Conservation (phyloP, 2,797 vertebrate species). For the Peromyscus nudipes region DNA sequence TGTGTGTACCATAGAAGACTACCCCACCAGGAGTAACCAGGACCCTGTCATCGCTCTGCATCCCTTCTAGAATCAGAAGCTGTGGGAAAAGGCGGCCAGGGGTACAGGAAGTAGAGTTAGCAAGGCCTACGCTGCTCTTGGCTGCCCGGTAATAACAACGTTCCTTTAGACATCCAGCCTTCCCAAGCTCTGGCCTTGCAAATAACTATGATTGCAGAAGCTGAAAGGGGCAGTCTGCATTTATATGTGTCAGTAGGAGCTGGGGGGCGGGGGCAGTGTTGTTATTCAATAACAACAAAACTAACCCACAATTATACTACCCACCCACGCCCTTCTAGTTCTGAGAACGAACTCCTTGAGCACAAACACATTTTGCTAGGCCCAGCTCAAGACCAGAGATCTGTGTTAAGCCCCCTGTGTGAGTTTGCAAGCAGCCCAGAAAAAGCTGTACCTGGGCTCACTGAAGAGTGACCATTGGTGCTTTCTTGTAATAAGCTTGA, state of each 20-base stretch:
- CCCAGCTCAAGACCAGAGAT: neutral
- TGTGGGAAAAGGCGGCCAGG: neutral
- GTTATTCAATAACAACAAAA: neutral
- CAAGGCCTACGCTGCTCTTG: neutral
- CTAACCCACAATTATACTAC: neutral
- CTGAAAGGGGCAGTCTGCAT: conserved; percentile 11
- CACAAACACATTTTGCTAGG: neutral
- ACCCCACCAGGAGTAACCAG: neutral
- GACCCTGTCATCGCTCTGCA: neutral
- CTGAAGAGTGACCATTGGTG: neutral
- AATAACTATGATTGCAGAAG: neutral
- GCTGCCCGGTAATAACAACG: neutral
- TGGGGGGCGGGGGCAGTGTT: neutral
- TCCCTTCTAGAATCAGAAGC: neutral
- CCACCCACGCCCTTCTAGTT: neutral
- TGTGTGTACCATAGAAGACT: neutral
- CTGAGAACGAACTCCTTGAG: neutral
- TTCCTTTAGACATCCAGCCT: neutral
- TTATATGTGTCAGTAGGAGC: neutral
- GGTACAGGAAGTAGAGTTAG: neutral
- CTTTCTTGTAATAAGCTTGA: neutral
- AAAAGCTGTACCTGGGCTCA: neutral
- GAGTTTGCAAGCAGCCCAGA: accelerated
- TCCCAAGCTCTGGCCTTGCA: neutral
- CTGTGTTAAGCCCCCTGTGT: neutral